Percentiles rank a stretch among this genome's conserved stretches.
Evolutionary conservation across 1,140 invertebrate genomes (phyloP).

Genomic region (Drosophila mayri): DNA sequence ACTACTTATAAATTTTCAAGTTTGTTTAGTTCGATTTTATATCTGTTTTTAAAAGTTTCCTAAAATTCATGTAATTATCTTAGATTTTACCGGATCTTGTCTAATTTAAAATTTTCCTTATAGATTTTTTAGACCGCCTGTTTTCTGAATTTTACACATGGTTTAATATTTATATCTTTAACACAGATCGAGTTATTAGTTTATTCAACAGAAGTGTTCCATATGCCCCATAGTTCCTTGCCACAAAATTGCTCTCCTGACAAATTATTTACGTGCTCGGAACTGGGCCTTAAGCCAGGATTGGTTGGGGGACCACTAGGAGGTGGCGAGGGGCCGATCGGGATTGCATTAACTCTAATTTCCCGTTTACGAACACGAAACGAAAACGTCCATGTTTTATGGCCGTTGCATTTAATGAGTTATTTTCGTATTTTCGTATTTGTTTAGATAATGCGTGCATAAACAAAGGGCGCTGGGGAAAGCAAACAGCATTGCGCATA

Average conservation of each 20-base stretch:
- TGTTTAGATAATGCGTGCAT: conserved; percentile 80
- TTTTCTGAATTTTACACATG: too few relatives aligned
- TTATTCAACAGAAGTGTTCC: not conserved
- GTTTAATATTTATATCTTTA: not conserved
- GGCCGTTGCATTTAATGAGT: conserved; percentile 64
- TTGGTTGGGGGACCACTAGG: not conserved
- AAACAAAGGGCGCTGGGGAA: conserved; percentile 53
- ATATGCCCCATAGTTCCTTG: not conserved
- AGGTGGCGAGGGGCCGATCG: conserved; percentile 3
- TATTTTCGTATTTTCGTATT: conserved; percentile 83
- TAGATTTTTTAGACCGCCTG: too few relatives aligned
- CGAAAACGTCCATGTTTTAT: conserved; percentile 58
- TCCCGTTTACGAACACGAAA: conserved; percentile 46
- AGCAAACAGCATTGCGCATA: conserved; percentile 60
- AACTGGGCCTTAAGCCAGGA: conserved; percentile 20
- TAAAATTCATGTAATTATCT: not conserved
- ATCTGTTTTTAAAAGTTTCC: not conserved
- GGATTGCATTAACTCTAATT: conserved; percentile 64
- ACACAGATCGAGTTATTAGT: not conserved
- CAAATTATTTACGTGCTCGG: conserved; percentile 67
- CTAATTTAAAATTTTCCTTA: not conserved
- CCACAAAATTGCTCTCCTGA: too few relatives aligned
- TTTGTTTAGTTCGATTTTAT: too few relatives aligned
- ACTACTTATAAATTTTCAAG: too few relatives aligned
- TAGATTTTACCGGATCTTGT: not conserved